phyloP scores from a whole-genome alignment of 2,888 invertebrate genomes.

The Cryptocephalus moraei region DNA sequence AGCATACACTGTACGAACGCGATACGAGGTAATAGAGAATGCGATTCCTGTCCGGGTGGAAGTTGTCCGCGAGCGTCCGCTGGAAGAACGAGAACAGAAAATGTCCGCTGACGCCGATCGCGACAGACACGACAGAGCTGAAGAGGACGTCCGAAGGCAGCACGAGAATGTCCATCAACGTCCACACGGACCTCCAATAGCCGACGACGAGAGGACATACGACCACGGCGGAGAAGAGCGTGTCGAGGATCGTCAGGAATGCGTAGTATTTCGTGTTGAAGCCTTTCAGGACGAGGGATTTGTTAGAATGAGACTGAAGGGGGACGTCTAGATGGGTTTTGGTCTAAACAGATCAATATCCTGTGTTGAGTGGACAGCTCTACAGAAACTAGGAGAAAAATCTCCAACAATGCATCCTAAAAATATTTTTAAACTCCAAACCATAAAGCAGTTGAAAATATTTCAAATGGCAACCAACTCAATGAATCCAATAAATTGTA shows the following conservation, averaged over 20 bases:
- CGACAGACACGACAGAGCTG: constrained; percentile 58
- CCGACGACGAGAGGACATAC: constrained; percentile 74
- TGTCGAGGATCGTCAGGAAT: constrained; percentile 60
- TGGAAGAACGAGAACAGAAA: constrained; percentile 60
- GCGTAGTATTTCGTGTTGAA: constrained; percentile 30
- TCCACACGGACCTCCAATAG: constrained; percentile 84
- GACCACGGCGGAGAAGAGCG: constrained; percentile 58
- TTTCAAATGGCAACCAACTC: no score
- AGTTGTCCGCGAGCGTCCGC: constrained; percentile 45
- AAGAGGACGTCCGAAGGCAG: constrained; percentile 48
- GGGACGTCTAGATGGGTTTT: no score
- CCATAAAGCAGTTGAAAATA: no score
- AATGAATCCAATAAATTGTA: no score
- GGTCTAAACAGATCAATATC: no score
- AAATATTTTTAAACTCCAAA: no score
- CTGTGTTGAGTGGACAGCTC: no score
- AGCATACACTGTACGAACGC: constrained; percentile 62
- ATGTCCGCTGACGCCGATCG: constrained; percentile 61
- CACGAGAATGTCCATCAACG: constrained; percentile 62
- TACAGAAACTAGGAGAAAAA: no score
- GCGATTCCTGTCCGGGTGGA: constrained; percentile 59
- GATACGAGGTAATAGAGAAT: constrained; percentile 60
- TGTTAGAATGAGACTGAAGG: not conserved
- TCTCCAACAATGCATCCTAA: no score
- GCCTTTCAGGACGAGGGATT: not conserved